These are phyloP conservation scores for Petrophora chlorosata DNA, from an alignment of 2,888 invertebrate genomes.

Conservation along the genomic window DNA sequence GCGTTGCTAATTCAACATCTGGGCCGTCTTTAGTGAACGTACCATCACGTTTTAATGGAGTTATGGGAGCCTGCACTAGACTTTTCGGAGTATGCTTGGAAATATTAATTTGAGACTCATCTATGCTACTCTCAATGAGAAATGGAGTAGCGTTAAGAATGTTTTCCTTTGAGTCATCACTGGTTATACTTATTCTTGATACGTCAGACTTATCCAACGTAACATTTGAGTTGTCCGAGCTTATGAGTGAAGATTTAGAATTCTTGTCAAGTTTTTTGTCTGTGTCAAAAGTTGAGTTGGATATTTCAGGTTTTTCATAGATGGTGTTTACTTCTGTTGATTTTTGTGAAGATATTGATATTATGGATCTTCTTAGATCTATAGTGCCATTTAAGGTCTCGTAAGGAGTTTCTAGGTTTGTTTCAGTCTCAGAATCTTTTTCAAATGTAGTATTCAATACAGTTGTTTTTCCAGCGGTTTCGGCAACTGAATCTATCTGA, in stretches of 20 bases:
- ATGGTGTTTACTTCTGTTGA: slow-evolving; percentile 15
- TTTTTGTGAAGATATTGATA: slow-evolving; percentile 5
- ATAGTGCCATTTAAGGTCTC: slow-evolving; percentile 7
- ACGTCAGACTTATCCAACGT: slow-evolving; percentile 52
- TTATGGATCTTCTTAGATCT: slow-evolving; percentile 11
- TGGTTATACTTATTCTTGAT: slow-evolving; percentile 65
- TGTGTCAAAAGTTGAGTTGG: slow-evolving; percentile 47
- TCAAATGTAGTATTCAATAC: slow-evolving; percentile 22
- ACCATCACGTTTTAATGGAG: slow-evolving; percentile 66
- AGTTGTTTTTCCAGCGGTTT: neutral
- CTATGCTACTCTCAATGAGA: slow-evolving; percentile 69
- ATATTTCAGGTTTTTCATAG: slow-evolving; percentile 9
- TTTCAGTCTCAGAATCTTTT: slow-evolving; percentile 14
- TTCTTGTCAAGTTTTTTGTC: slow-evolving; percentile 48
- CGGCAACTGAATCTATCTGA: neutral
- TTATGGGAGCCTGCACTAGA: slow-evolving; percentile 24
- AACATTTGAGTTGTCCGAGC: slow-evolving; percentile 53
- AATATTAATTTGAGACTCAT: slow-evolving; percentile 48
- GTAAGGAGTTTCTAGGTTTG: neutral
- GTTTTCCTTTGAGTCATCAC: slow-evolving; percentile 66
- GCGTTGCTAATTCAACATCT: slow-evolving; percentile 22
- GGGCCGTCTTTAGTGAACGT: slow-evolving; percentile 71
- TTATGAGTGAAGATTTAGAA: slow-evolving; percentile 58
- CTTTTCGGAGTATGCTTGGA: slow-evolving; percentile 11
- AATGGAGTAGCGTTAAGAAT: slow-evolving; percentile 65